Conservation (phyloP, 2,888 invertebrate species). For the Lycophotia porphyrea region DNA sequence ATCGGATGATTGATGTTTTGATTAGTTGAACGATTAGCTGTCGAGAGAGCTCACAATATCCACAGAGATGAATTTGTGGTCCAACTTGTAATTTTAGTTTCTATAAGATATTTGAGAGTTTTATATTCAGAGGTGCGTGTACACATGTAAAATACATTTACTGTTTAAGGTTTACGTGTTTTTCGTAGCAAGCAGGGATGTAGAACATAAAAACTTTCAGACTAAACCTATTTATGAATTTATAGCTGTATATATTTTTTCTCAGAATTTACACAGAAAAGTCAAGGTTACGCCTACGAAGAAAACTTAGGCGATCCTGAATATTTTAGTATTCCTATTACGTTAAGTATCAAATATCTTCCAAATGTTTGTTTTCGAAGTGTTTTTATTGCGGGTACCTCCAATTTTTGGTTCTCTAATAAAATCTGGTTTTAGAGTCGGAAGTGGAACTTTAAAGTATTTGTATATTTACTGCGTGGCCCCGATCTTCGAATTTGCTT, state of each 20-base stretch:
- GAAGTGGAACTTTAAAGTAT: slow-evolving; percentile 6
- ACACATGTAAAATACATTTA: slow-evolving; percentile 13
- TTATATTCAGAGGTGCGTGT: slow-evolving; percentile 14
- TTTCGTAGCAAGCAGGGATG: slow-evolving; percentile 28
- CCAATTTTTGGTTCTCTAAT: not conserved
- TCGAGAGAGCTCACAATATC: not conserved
- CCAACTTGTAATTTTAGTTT: not conserved
- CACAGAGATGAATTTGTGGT: not conserved
- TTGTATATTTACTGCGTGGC: not conserved
- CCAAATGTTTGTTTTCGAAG: not conserved
- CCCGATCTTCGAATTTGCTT: slow-evolving; percentile 42
- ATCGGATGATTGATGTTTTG: not conserved
- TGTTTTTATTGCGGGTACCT: slow-evolving; percentile 15
- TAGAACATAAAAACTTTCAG: slow-evolving; percentile 29
- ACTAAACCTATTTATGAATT: slow-evolving; percentile 45
- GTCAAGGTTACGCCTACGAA: slow-evolving; percentile 40
- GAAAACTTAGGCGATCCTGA: slow-evolving; percentile 27
- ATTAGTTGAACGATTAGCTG: slow-evolving; percentile 3
- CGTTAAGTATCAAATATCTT: slow-evolving; percentile 22
- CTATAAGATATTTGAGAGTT: not conserved
- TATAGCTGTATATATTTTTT: slow-evolving; percentile 29
- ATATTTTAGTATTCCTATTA: slow-evolving; percentile 26
- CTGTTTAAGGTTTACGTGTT: slow-evolving; percentile 42
- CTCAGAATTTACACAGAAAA: slow-evolving; percentile 18
- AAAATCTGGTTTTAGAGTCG: slow-evolving; percentile 16